Evolutionary conservation across 1,140 invertebrate species (phyloP).

Genomic region (Calycopis cecrops): DNA sequence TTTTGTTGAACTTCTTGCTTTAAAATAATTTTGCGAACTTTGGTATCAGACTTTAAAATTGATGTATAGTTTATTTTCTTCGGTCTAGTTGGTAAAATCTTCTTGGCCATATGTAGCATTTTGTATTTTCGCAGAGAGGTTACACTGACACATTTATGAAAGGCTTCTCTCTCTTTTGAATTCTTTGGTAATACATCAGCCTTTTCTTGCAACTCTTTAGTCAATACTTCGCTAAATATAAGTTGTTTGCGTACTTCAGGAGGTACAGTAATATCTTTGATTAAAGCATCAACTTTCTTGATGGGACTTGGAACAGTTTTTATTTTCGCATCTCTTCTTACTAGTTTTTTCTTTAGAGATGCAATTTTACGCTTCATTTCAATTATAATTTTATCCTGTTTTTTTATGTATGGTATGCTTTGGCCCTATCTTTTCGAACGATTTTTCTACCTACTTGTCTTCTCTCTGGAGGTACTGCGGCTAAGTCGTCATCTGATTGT

Average conservation of each 20-base stretch:
- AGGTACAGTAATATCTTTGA: constrained; percentile 16
- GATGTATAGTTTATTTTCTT: no score
- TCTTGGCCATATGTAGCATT: no score
- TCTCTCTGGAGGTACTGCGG: constrained; percentile 12
- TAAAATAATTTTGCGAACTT: no score
- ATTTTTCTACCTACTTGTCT: constrained; percentile 18
- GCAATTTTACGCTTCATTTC: constrained; percentile 16
- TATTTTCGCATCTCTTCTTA: constrained; percentile 17
- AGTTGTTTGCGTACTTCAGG: constrained; percentile 19
- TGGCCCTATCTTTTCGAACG: constrained; percentile 15
- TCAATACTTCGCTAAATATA: constrained; percentile 14
- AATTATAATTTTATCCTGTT: constrained; percentile 14
- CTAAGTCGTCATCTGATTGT: constrained; percentile 17
- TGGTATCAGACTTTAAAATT: no score
- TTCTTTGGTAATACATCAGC: no score
- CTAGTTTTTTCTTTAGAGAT: constrained; percentile 16
- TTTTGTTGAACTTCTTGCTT: no score
- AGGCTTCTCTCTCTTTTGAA: no score
- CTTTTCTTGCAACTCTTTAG: constrained; percentile 9
- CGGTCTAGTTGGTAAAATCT: no score
- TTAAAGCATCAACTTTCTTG: constrained; percentile 18
- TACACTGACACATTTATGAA: neutral
- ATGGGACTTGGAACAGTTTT: constrained; percentile 18
- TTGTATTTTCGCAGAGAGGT: no score
- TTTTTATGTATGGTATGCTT: constrained; percentile 18